Conservation (phyloP, 2,113 vertebrate genomes). For the Nanorana parkeri region DNA sequence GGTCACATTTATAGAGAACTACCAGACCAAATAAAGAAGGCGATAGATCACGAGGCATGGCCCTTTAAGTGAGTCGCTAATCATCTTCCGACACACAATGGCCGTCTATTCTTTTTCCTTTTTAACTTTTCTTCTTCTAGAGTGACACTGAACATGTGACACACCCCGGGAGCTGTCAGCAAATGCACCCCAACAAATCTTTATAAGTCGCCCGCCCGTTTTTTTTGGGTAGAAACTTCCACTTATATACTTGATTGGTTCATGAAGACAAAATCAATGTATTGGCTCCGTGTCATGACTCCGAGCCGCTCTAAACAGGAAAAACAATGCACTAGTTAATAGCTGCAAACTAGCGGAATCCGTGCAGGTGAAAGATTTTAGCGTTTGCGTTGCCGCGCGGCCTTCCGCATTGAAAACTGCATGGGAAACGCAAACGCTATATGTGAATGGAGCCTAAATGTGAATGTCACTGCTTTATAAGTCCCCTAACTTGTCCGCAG, state of each 20-base stretch:
- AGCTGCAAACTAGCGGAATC: no score
- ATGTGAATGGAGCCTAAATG: no score
- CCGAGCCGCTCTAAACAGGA: no score
- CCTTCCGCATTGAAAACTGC: no score
- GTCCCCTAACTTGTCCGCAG: no score
- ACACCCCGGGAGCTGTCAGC: not conserved
- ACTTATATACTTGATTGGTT: not conserved
- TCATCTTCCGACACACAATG: constrained; percentile 2
- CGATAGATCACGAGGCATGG: not conserved
- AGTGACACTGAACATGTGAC: constrained; percentile 11
- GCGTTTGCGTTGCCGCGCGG: no score
- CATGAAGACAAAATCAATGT: constrained; percentile 13
- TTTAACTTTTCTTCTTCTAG: not conserved
- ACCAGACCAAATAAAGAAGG: constrained; percentile 15
- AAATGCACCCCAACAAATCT: not conserved
- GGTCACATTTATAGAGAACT: constrained; percentile 1
- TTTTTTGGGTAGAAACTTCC: not conserved
- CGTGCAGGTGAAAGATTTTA: no score
- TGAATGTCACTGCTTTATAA: no score
- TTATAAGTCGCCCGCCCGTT: not conserved
- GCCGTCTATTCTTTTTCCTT: not conserved
- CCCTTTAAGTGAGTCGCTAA: not conserved
- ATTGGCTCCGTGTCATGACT: no score
- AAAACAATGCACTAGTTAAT: no score
- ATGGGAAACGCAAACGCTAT: no score